phyloP scores from a whole-genome alignment of 1,140 invertebrate species.

The Anastrepha obliqua region DNA sequence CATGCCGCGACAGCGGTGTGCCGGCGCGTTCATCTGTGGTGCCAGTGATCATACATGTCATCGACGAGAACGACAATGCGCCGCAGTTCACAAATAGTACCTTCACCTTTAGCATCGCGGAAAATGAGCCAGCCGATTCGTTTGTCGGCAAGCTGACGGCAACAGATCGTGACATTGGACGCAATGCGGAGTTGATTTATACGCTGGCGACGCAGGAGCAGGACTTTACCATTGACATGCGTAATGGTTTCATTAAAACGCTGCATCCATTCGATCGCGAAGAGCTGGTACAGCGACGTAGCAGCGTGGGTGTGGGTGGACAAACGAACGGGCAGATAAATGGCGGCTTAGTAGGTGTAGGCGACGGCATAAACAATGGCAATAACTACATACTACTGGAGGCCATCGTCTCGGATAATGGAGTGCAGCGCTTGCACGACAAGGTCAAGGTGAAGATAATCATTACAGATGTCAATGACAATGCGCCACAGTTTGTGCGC shows the following conservation, averaged over 20 bases:
- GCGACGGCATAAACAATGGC: slow-evolving; percentile 76
- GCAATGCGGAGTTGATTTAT: slow-evolving; percentile 94
- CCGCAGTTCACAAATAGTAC: slow-evolving; percentile 91
- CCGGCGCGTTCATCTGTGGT: slow-evolving; percentile 87
- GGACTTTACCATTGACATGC: slow-evolving; percentile 91
- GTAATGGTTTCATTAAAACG: slow-evolving; percentile 94
- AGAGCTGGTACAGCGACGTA: slow-evolving; percentile 79
- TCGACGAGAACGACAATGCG: slow-evolving; percentile 97
- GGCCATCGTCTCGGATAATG: slow-evolving; percentile 91
- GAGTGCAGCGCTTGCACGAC: slow-evolving; percentile 85
- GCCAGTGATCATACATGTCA: slow-evolving; percentile 91
- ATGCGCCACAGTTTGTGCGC: slow-evolving; percentile 88
- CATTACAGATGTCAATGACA: slow-evolving; percentile 94
- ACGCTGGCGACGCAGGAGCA: slow-evolving; percentile 84
- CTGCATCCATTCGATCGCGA: slow-evolving; percentile 91
- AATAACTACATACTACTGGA: slow-evolving; percentile 87
- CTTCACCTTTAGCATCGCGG: slow-evolving; percentile 89
- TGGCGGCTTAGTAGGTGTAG: slow-evolving; percentile 49
- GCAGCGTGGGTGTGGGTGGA: neutral
- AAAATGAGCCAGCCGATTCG: slow-evolving; percentile 91
- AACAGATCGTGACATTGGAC: slow-evolving; percentile 91
- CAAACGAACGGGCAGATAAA: slow-evolving; percentile 14
- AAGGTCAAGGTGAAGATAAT: slow-evolving; percentile 92
- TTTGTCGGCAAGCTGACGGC: slow-evolving; percentile 93
- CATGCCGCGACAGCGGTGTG: slow-evolving; percentile 85